Evolutionary conservation across 2,888 invertebrate species (phyloP), one percentile per base, ranked within the genome.

Genomic region (Drosophila yooni): DNA sequence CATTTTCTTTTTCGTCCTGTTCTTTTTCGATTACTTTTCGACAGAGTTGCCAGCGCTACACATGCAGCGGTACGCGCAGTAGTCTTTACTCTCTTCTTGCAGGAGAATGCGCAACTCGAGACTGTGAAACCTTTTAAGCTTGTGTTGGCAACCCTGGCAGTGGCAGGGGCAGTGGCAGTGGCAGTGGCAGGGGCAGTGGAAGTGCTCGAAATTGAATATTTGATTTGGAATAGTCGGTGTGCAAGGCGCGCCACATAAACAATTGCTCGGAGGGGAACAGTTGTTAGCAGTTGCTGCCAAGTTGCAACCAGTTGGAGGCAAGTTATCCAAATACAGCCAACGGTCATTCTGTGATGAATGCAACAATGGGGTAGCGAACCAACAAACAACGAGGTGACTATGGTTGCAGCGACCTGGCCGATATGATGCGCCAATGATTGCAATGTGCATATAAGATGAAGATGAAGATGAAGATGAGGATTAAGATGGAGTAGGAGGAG

Each of bases 151-250:
- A 53, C 50, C 31, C 69, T 68, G 40, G 5, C 43, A 52, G 18
- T 52, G 48, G 25, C 31, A 60, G 63, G 31, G 21, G 21, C 21
- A 21, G 21, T 33, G 33, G 33, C 21, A 21, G 21, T 33, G 33
- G 33, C 34, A 34, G 34, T 34, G 63, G 31, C 31, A 31, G 31
- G 6, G 36, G 36, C 36, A 38, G 36, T 38, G 46, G 27, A 27
- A 58, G 58, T 59, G 58, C 61, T 52, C 62, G 64, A 79, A 74
- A 85, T 82, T 77, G 86, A 84, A 84, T 84, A 88, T 88, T 82
- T 85, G 83, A 84, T 84, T 83, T 74, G 68, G 69, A 40, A 40
- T 29, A 40, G 29, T 46, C 27, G 34, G n/a, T 38, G 40, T 52
- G 33, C 51, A 54, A 72, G 62, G 18, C 48, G 50, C 52, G 33